Evolutionary conservation across 2,113 vertebrate genomes (phyloP).

Genomic region (Sus scrofa): DNA sequence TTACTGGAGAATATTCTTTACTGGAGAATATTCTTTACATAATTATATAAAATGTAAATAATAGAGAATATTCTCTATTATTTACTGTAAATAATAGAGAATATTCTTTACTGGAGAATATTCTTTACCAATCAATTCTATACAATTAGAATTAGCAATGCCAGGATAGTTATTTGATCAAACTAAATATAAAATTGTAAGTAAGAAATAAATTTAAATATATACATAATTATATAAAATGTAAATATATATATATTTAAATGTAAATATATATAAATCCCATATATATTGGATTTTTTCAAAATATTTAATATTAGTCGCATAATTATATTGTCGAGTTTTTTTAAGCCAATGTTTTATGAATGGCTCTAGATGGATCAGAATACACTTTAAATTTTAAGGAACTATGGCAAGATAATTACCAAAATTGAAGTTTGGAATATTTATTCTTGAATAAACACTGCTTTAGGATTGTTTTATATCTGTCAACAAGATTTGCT

Average conservation of each 20-base stretch:
- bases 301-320: background rate
- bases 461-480: background rate
- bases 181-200: background rate
- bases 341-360: background rate
- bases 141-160: background rate
- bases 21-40: too few relatives aligned
- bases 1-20: too few relatives aligned
- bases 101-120: background rate
- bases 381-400: background rate
- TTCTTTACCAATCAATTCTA: background rate
- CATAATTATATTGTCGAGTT: background rate
- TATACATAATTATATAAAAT: too few relatives aligned
- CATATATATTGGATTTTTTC: background rate
- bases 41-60: too few relatives aligned
- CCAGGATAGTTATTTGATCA: background rate
- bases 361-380: background rate
- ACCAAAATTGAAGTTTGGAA: background rate
- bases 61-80: too few relatives aligned
- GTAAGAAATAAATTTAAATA: background rate
- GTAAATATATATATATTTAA: too few relatives aligned
- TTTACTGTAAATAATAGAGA: too few relatives aligned
- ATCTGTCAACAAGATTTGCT: background rate
- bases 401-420: background rate
- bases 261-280: too few relatives aligned
- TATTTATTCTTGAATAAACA: background rate